Base-by-base conservation (phyloP, 1,140 invertebrate genomes). In the Octopus sinensis region DNA sequence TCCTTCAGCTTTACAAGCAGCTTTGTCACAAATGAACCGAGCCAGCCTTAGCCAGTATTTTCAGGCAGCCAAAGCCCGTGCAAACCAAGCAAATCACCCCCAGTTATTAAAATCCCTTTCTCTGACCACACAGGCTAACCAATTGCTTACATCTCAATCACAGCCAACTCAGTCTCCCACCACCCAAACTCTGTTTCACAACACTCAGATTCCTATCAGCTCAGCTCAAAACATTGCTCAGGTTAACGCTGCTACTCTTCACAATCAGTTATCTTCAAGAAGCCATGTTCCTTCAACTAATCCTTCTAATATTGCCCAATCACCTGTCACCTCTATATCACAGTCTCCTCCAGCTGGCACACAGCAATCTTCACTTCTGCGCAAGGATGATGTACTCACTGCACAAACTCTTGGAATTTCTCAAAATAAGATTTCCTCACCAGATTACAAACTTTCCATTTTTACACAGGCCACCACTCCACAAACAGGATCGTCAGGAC, bases 351-450 rank as follows among this genome's bases (percentile, higher is more conserved):
- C 68, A 73, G 68, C 68, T 23, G 30, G 17, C 68, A 73, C 68
- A 73, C 68, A 73, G 13, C 68, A 13, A 13, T 73, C 68, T n/a
- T 23, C 30, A 6, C 30, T 73, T 13, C 17, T 73, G 68, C 68
- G 68, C 13, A 73, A 73, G 13, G 68, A 73, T n/a, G 68, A 73
- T n/a, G 68, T 23, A 73, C 17, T 73, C 68, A 6, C 68, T n/a
- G 68, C 68, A 73, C 68, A 73, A 73, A 73, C 68, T n/a, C 68
- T 73, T 73, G 68, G 68, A 73, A 10, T 73, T n/a, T 23, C 17
- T 6, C 7, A 13, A 73, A 73, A 73, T 73, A 23, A 73, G 5
- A 6, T 23, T 73, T n/a, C 68, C 6, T 43, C 30, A 43, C 30
- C 30, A 43, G 68, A 73, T 17, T 73, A 73, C 30, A 73, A 73